Base-by-base conservation (phyloP, 2,113 vertebrate species). In the Calidris pygmaea region DNA sequence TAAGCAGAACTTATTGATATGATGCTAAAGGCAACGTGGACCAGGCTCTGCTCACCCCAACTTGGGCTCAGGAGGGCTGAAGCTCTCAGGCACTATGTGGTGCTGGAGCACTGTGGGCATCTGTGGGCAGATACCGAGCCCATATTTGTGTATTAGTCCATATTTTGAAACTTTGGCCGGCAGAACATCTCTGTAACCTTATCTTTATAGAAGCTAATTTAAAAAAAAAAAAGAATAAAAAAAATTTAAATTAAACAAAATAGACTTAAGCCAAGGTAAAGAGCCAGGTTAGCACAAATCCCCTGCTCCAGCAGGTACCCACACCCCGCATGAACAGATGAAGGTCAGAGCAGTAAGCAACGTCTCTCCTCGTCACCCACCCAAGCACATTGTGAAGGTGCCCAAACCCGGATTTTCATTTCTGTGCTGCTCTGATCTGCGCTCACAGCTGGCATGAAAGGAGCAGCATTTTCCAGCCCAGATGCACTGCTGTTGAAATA, bases 401-500 rank as follows among this genome's bases (percentile, higher is more conserved):
- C 35, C 66, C 83, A 9, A 72, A 32, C 35, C 60, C 12, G 3
- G 29, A 6, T 20, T 47, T 27, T 24, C 79, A 3, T 14, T 63
- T 19, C 93, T 17, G 23, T 3, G 62, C 79, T 13, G 41, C 95
- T 86, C 72, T 7, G 63, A 53, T 65, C 82, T 2, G 21, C 2
- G 6, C 92, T 72, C 66, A 7, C 45, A 32, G 77, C 83, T 85
- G 94, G 39, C 86, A 66, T 3, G 48, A 66, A 41, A 65, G 68
- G 20, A 93, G 59, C 67, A 56, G 90, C 35, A 1, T 80, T 71
- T 77, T 12, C 52, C 94, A 63, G 79, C 92, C 60, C 84, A 65
- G 80, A 90, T 16, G 67, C 67, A 47, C 63, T n/a, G 77, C 94
- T 73, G 77, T 34, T 50, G 94, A 82, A 93, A 93, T 95, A 95